Evolutionary conservation across 2,888 invertebrate genomes (phyloP).

Genomic region (Leptinotarsa rubiginosa): DNA sequence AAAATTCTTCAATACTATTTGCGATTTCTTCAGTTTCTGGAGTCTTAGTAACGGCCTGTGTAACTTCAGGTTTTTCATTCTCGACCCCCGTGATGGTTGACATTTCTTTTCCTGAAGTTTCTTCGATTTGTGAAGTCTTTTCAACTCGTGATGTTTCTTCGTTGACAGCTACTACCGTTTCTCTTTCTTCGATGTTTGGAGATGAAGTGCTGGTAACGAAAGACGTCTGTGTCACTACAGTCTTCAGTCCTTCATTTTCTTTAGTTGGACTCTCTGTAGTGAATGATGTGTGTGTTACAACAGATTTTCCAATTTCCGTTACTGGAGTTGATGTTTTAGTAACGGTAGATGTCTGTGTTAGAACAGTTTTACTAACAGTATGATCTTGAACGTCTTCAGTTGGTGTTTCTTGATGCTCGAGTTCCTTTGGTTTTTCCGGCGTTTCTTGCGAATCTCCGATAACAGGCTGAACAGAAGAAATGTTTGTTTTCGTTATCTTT

Average conservation of each 20-base stretch:
- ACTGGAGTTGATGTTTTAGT: not conserved
- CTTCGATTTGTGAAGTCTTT: not conserved
- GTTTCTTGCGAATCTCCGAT: too few species aligned
- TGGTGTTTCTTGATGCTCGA: constrained; percentile 28
- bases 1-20: not conserved
- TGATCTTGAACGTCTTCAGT: constrained; percentile 46
- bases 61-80: too few species aligned
- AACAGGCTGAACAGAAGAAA: not conserved
- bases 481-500: constrained; percentile 4
- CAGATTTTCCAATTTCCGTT: not conserved
- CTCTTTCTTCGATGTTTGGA: constrained; percentile 16
- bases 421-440: not conserved
- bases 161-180: not conserved
- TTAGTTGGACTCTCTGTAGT: constrained; percentile 34
- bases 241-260: constrained; percentile 43
- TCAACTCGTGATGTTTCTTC: not conserved
- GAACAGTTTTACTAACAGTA: constrained; percentile 44
- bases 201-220: not conserved
- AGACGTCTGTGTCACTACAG: constrained; percentile 22
- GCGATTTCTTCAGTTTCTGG: not conserved
- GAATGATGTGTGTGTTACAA: constrained; percentile 6
- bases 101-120: not conserved
- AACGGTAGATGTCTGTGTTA: constrained; percentile 23
- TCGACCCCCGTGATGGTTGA: not conserved
- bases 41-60: not conserved